Base-by-base conservation (phyloP, 1,140 invertebrate species). In the Anagrus nilaparvatae region DNA sequence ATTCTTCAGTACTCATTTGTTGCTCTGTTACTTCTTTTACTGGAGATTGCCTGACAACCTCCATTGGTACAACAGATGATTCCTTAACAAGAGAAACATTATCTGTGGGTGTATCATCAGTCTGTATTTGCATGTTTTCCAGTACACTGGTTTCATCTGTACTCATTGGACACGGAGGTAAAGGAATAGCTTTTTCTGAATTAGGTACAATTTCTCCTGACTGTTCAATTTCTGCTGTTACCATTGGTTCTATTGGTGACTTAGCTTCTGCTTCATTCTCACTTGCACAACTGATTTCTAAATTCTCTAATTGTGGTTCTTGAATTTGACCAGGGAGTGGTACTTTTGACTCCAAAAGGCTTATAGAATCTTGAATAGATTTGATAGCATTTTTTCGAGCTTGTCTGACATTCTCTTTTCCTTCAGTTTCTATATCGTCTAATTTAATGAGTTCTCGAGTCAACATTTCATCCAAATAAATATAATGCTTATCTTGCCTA, bases 381-480 rank as follows among this genome's bases (percentile, higher is more conserved):
- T 81, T 84, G 8, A 97, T 91, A 1, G 86, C 84, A 50, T 88
- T 82, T 61, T 85, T 90, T 14, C 92, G 72, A 1, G 86, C 84
- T 41, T 79, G 75, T 50, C 91, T 72, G 23, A 97, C 84, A 53
- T 87, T 82, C 19, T 93, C 87, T 54, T 87, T 82, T 2, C 89
- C 89, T 44, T 91, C 87, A 1, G 88, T 87, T 55, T 94, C 88
- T 40, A 97, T 86, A 50, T 84, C 81, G 60, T 97, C 93, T 43
- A 96, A 62, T 61, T 91, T 90, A 4, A 96, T 77, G 43, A 96
- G 70, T 59, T 89, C 87, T 29, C 91, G 76, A 2, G 91, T 96
- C 12, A 97, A 66, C 90, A 95, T 95, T 65, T 97, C 92, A 60
- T 96, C 92, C 29, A 96, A 62, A 60, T 81, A 92, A 20, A 87